phyloP scores from a whole-genome alignment of 1,140 invertebrate genomes.

The Drosophila tsacasi region DNA sequence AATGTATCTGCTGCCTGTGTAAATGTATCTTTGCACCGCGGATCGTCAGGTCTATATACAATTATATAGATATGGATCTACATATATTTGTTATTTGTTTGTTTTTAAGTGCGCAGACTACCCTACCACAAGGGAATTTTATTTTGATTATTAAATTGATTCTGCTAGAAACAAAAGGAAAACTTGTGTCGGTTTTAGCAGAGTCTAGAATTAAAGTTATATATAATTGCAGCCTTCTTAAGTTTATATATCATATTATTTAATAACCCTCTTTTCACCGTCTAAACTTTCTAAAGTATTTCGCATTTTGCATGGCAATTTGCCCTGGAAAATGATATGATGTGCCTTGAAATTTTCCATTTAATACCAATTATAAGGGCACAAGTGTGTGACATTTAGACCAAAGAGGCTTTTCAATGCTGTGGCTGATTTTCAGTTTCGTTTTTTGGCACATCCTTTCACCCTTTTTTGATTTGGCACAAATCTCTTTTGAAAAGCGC shows the following conservation, averaged over 20 bases:
- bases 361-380: slow-evolving; percentile 39
- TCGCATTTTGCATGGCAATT: slow-evolving; percentile 32
- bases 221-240: background rate
- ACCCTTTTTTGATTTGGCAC: slow-evolving; percentile 50
- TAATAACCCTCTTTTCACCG: background rate
- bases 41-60: slow-evolving; percentile 6
- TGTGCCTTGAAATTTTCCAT: slow-evolving; percentile 55
- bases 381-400: slow-evolving; percentile 25
- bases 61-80: background rate
- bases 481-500: slow-evolving; percentile 55
- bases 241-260: slow-evolving; percentile 9
- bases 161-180: too few species aligned
- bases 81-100: background rate
- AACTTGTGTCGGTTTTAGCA: background rate
- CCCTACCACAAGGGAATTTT: slow-evolving; percentile 57
- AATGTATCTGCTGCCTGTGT: slow-evolving; percentile 10
- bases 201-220: background rate
- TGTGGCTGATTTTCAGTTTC: background rate
- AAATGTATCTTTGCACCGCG: slow-evolving; percentile 27
- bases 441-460: slow-evolving; percentile 39
- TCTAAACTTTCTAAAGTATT: background rate
- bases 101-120: background rate
- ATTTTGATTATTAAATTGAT: slow-evolving; percentile 4
- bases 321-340: slow-evolving; percentile 54
- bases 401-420: slow-evolving; percentile 7